Percentiles rank a stretch among this genome's conserved stretches.
These are phyloP conservation scores for Stercorarius parasiticus DNA, from an alignment of 2,113 vertebrate species.

Conservation along the genomic window DNA sequence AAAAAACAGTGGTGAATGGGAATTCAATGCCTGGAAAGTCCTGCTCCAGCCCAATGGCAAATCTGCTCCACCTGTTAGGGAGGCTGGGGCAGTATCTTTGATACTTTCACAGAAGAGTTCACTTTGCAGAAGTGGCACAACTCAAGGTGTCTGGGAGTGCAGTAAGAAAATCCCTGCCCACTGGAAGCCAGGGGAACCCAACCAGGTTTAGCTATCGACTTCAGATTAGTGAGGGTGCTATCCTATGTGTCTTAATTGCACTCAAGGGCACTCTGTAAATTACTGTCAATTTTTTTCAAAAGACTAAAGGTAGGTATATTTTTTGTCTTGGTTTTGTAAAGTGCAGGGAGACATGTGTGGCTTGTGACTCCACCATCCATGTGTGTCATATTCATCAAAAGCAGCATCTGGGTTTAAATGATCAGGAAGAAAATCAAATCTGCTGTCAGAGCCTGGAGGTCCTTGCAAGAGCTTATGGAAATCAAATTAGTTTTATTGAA, in stretches of 20 bases:
- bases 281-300: neutral
- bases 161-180: neutral
- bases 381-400: neutral
- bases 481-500: neutral
- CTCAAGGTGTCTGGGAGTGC: neutral
- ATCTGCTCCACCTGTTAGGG: neutral
- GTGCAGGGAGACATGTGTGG: rapidly evolving
- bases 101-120: neutral
- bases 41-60: neutral
- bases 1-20: neutral
- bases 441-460: neutral
- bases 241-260: neutral
- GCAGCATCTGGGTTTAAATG: neutral
- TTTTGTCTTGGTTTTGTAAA: neutral
- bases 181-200: neutral
- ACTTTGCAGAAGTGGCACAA: neutral
- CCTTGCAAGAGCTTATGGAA: neutral
- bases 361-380: neutral
- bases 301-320: neutral
- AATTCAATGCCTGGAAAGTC: neutral
- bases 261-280: neutral
- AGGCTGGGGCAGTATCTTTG: neutral
- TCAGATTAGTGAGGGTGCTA: neutral
- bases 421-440: conserved; percentile 18
- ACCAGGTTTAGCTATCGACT: neutral